These are phyloP conservation scores for Poecilia velifera DNA, from an alignment of 2,797 vertebrate genomes.

Conservation along the genomic window DNA sequence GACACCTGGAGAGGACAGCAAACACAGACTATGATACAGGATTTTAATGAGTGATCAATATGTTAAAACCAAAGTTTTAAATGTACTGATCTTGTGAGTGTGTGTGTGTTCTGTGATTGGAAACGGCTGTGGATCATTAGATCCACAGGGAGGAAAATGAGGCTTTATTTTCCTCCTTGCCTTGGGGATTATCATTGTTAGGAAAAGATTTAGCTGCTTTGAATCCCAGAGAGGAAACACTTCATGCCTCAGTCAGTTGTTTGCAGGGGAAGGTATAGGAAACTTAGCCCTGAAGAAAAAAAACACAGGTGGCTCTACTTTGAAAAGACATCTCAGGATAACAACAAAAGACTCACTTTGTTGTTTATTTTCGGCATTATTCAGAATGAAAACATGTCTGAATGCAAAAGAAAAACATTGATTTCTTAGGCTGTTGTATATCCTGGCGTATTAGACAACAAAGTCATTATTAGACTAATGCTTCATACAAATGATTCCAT, in stretches of 20 bases:
- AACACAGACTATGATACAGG: conserved; percentile 6
- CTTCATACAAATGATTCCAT: neutral
- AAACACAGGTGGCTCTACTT: conserved; percentile 52
- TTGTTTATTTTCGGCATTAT: neutral
- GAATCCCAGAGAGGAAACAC: conserved; percentile 53
- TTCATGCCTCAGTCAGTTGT: conserved; percentile 22
- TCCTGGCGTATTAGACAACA: conserved; percentile 12
- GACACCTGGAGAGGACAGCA: conserved; percentile 86
- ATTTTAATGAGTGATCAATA: conserved; percentile 10
- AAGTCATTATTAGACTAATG: conserved; percentile 17
- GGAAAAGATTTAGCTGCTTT: conserved; percentile 58
- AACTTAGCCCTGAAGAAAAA: conserved; percentile 48
- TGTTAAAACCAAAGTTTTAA: conserved; percentile 13
- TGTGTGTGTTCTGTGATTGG: conserved; percentile 4
- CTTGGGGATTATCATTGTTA: conserved; percentile 55
- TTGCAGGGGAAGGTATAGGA: conserved; percentile 31
- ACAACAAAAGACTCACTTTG: conserved; percentile 17
- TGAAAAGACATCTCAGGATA: conserved; percentile 38
- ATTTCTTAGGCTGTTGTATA: conserved; percentile 16
- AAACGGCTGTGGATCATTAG: conserved; percentile 24
- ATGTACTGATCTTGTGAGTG: neutral
- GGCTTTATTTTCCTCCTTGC: conserved; percentile 45
- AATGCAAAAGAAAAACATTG: neutral
- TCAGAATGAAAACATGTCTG: conserved; percentile 10
- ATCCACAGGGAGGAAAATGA: conserved; percentile 48